Percentiles rank a stretch among this genome's conserved stretches.
Evolutionary conservation across 1,140 invertebrate species (phyloP).

Genomic region (Ericerus pela): DNA sequence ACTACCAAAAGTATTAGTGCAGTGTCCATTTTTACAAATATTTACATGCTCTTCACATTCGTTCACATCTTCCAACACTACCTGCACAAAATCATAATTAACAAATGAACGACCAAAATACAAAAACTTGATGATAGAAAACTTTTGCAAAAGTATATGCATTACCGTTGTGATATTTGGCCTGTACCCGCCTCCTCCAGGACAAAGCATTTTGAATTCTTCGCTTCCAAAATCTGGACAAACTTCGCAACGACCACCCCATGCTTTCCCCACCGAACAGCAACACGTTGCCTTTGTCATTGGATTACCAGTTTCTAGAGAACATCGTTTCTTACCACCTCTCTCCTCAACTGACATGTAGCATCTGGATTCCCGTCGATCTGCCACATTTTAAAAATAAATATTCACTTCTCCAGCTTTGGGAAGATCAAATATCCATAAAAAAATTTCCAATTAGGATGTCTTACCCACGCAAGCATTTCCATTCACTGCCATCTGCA

Average conservation of each 20-base stretch:
- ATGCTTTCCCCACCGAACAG: conserved; percentile 67
- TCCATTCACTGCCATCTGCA: conserved; percentile 44
- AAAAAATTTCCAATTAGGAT: too few species aligned
- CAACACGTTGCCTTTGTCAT: conserved; percentile 70
- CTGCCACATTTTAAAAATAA: conserved; percentile 32
- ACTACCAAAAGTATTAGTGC: conserved; percentile 76
- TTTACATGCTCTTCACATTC: conserved; percentile 67
- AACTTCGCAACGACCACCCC: conserved; percentile 66
- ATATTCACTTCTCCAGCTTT: too few species aligned
- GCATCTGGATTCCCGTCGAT: conserved; percentile 61
- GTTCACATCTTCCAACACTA: conserved; percentile 65
- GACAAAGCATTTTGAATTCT: conserved; percentile 63
- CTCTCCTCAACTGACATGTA: conserved; percentile 44
- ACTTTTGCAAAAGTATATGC: too few species aligned
- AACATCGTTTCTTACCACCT: conserved; percentile 33
- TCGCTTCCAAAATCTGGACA: conserved; percentile 55
- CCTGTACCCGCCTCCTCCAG: conserved; percentile 66
- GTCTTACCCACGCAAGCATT: conserved; percentile 53
- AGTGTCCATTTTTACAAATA: conserved; percentile 67
- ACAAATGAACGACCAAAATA: neutral
- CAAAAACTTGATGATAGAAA: too few species aligned
- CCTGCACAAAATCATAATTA: conserved; percentile 30
- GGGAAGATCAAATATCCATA: too few species aligned
- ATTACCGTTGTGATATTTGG: conserved; percentile 64
- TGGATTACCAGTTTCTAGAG: conserved; percentile 38